phyloP scores from a whole-genome alignment of 2,113 vertebrate genomes.

The Suncus etruscus region DNA sequence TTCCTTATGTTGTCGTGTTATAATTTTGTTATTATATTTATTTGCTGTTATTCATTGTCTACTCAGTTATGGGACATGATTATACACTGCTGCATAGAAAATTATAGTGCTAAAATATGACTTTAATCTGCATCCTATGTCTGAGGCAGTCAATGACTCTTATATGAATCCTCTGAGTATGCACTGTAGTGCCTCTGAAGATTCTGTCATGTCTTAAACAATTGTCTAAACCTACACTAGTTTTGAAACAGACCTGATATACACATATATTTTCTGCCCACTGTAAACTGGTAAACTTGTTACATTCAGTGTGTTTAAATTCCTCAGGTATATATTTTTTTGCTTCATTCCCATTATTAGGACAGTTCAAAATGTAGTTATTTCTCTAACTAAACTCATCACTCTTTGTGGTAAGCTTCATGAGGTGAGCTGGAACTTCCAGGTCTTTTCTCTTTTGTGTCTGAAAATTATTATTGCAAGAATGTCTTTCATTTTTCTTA shows the following conservation, averaged over 20 bases:
- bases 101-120: neutral
- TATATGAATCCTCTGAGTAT: neutral
- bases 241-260: neutral
- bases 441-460: too few relatives aligned
- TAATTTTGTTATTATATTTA: slow-evolving; percentile 10
- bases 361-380: too few relatives aligned
- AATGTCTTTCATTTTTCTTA: too few relatives aligned
- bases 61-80: neutral
- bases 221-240: neutral
- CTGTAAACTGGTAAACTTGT: neutral
- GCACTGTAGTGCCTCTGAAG: neutral
- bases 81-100: neutral
- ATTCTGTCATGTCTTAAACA: neutral
- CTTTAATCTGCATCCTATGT: neutral
- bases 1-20: neutral
- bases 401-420: too few relatives aligned
- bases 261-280: neutral
- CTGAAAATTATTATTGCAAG: too few relatives aligned
- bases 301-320: neutral
- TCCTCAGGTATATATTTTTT: neutral
- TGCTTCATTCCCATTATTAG: too few relatives aligned
- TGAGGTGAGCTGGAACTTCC: too few relatives aligned
- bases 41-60: slow-evolving; percentile 29
- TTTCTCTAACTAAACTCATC: too few relatives aligned
- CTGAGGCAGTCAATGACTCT: neutral